Base-by-base conservation (phyloP, 2,888 invertebrate species). In the Standfussiana lucernea region DNA sequence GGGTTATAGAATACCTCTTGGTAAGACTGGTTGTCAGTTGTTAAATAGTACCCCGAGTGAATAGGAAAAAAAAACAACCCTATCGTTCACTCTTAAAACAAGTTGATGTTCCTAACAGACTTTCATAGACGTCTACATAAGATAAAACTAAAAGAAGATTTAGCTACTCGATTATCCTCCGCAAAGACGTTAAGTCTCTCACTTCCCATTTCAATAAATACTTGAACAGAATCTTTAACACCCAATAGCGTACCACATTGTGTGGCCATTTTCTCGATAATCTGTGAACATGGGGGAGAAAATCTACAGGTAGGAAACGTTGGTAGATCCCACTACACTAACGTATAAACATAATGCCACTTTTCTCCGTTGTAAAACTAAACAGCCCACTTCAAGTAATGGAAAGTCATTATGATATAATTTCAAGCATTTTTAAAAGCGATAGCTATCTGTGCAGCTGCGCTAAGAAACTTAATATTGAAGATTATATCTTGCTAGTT, bases 351-450 rank as follows among this genome's bases (percentile, higher is more conserved):
- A 89, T 88, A 88, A 90, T 82, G 82, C 86, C 85, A 90, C 86
- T 91, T 92, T 93, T 90, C 89, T 89, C 80, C 79, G 65, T 11
- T 86, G 92, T 94, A 93, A 94, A 94, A 93, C 90, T 89, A 91
- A 93, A 94, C 92, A 88, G 93, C 89, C 93, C 88, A 90, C 92
- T 93, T 90, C 90, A 89, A 90, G 89, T 90, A 92, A 94, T 93
- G 92, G 93, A 93, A 92, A 90, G 89, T 88, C 93, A 91, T 93
- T 91, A 93, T 91, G 89, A 91, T 93, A 93, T 92, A 93, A 93
- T 94, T 93, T 91, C 89, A 88, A 92, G 86, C 90, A 89, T 91
- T 92, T 93, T 93, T 92, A 91, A 91, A 91, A 88, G 84, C 82
- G 90, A 90, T 90, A 90, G 89, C 91, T 89, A 89, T 89, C 81